These are phyloP conservation scores for Scaptomyza parva DNA, from an alignment of 2,888 invertebrate species.

Conservation along the genomic window DNA sequence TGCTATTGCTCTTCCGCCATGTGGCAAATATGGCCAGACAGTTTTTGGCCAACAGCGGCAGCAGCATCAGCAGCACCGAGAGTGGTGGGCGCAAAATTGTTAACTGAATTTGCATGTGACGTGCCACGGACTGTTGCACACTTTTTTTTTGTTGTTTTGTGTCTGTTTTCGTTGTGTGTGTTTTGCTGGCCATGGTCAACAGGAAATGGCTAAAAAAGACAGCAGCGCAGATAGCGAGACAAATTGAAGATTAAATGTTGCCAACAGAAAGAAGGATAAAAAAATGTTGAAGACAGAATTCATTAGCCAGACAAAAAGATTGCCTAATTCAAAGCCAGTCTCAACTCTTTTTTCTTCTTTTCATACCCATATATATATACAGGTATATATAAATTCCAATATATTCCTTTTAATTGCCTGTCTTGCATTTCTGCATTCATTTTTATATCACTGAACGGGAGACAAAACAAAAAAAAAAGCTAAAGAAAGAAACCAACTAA, in stretches of 20 bases:
- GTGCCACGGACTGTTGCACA: slow-evolving; percentile 24
- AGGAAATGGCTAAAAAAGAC: slow-evolving; percentile 45
- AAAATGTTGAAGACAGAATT: slow-evolving; percentile 15
- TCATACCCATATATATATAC: too few relatives aligned
- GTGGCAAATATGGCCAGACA: slow-evolving; percentile 62
- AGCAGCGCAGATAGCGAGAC: slow-evolving; percentile 32
- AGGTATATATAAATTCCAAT: slow-evolving; percentile 1
- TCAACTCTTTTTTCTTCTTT: background rate
- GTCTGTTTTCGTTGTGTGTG: background rate
- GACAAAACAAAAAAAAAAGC: slow-evolving; percentile 14
- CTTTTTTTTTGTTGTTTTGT: slow-evolving; percentile 4
- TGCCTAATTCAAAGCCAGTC: slow-evolving; percentile 4
- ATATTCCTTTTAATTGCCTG: slow-evolving; percentile 65
- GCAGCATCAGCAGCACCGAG: slow-evolving; percentile 3
- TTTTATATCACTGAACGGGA: slow-evolving; percentile 42
- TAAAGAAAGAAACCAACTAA: slow-evolving; percentile 32
- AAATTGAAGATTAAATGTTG: slow-evolving; percentile 51
- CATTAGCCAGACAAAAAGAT: slow-evolving; percentile 15
- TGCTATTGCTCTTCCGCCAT: slow-evolving; percentile 40
- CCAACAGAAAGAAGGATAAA: slow-evolving; percentile 1
- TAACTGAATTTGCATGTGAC: slow-evolving; percentile 59
- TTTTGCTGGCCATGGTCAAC: slow-evolving; percentile 18
- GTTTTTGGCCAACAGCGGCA: slow-evolving; percentile 57
- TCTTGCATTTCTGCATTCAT: slow-evolving; percentile 49
- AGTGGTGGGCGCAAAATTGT: slow-evolving; percentile 56